Base-by-base conservation (phyloP, 2,888 invertebrate genomes). In the Zaprionus bogoriensis region DNA sequence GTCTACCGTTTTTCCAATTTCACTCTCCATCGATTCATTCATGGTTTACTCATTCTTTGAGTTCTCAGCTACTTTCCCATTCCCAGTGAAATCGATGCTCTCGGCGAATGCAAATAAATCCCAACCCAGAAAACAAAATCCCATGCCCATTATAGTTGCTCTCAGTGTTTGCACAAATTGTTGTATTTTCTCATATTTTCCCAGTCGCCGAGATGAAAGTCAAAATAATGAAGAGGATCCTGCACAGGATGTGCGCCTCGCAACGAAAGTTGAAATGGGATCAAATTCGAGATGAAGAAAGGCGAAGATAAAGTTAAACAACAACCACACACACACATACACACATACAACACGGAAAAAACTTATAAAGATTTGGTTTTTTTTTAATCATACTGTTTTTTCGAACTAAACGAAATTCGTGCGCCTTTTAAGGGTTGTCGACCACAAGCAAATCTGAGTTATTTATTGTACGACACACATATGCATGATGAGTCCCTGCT, bases 11-110 rank as follows among this genome's bases (percentile, higher is more conserved):
- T 38, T 52, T 19, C 50, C 32, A 59, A 75, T 79, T 74, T 76
- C 67, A 77, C 77, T 70, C 71, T 68, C 48, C 74, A 64, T 70
- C 57, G 51, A 67, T 59, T 61, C 54, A 51, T 52, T 45, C 64
- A 57, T 55, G 36, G 17, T 10, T 47, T 14, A 62, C 60, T 67
- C 48, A 14, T 30, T 38, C 48, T 59, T 39, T 10, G 9, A 5
- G 10, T 10, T 39, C 19, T 19, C 38, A 17, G 6, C 3, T 22
- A 10, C 36, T 54, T 57, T 81, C 68, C 68, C 78, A 71, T 67
- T 63, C 72, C 68, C 71, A 72, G 55, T 79, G 85, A 70, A 81
- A 81, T 81, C 79, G 63, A 85, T 78, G 77, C 79, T 27, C n/a
- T 4, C 46, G 7, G 14, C 2, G 22, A 63, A 82, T 85, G 79